phyloP scores from a whole-genome alignment of 2,113 vertebrate genomes.

The Petrocephalus microphthalmus region DNA sequence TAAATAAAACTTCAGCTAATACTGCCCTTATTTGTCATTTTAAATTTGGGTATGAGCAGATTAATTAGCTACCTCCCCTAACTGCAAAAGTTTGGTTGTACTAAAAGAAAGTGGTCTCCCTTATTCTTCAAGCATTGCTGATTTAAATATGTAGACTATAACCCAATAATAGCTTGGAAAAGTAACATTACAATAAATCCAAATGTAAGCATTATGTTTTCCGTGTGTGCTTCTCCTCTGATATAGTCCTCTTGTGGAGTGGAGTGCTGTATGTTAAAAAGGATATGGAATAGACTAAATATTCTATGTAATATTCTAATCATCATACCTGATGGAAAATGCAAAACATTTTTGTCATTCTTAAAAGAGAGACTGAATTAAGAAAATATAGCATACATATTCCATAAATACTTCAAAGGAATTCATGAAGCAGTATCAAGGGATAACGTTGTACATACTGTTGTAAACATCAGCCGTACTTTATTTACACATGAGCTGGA shows the following conservation, averaged over 20 bases:
- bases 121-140: background rate
- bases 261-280: background rate
- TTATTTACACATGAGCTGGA: background rate
- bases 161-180: background rate
- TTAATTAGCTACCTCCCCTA: background rate
- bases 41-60: background rate
- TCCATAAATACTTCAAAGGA: background rate
- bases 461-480: background rate
- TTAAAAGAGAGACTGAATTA: background rate
- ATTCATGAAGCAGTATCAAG: background rate
- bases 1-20: background rate
- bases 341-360: background rate
- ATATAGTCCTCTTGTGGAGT: background rate
- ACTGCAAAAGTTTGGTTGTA: background rate
- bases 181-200: background rate
- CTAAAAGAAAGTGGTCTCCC: background rate
- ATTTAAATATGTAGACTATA: background rate
- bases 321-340: background rate
- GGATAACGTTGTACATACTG: background rate
- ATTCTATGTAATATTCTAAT: no score
- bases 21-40: background rate
- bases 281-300: background rate
- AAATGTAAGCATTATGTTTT: background rate
- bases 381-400: background rate
- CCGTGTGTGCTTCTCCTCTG: background rate